Percentiles rank a stretch among this genome's conserved stretches.
Evolutionary conservation across 2,888 invertebrate genomes (phyloP).

Genomic region (Papilio protenor): DNA sequence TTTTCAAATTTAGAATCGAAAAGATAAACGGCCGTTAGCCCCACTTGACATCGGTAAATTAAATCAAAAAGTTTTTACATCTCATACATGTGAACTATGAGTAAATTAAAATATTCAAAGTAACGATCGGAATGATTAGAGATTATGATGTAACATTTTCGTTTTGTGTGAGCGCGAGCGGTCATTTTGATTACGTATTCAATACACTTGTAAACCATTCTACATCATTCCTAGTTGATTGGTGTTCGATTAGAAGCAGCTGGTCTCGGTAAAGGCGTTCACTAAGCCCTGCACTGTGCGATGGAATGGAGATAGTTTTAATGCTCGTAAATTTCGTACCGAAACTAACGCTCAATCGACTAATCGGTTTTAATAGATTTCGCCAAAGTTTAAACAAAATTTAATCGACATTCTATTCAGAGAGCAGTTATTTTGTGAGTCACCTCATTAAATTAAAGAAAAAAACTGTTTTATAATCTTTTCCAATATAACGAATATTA

Average conservation of each 20-base stretch:
- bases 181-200: slow-evolving; percentile 72
- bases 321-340: slow-evolving; percentile 80
- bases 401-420: slow-evolving; percentile 44
- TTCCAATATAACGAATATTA: not conserved
- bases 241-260: slow-evolving; percentile 80
- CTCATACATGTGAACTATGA: slow-evolving; percentile 4
- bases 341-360: slow-evolving; percentile 71
- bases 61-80: slow-evolving; percentile 26
- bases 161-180: slow-evolving; percentile 63
- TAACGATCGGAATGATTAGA: slow-evolving; percentile 36
- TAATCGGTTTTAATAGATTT: slow-evolving; percentile 73
- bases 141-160: slow-evolving; percentile 49
- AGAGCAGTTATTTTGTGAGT: slow-evolving; percentile 28
- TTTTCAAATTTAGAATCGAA: slow-evolving; percentile 12
- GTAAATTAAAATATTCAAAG: slow-evolving; percentile 30
- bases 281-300: slow-evolving; percentile 69
- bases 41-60: slow-evolving; percentile 21
- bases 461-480: not conserved
- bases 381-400: slow-evolving; percentile 69
- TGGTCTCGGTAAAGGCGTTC: slow-evolving; percentile 64
- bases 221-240: slow-evolving; percentile 75
- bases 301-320: slow-evolving; percentile 82
- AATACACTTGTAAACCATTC: slow-evolving; percentile 76
- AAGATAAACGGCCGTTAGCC: slow-evolving; percentile 18
- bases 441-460: not conserved